Evolutionary conservation across 2,113 vertebrate species (phyloP), one percentile per base, ranked within the genome.

Genomic region (Leptocoma aspasia): DNA sequence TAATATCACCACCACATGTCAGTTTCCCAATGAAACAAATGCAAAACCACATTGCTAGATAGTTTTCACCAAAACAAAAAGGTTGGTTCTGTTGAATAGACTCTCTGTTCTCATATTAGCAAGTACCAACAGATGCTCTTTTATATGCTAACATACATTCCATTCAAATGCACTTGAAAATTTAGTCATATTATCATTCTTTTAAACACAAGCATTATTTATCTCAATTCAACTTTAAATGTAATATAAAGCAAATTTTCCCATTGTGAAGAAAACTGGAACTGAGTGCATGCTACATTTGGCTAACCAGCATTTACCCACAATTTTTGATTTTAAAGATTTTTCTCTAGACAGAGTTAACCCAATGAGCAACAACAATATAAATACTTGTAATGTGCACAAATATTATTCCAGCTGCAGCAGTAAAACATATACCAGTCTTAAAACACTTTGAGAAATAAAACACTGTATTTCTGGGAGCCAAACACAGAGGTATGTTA

Each of bases 401-500:
- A 93, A 77, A 93, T 64, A 85, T 75, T 64, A 66, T 64, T 94
- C 59, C 65, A 84, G 30, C 53, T 64, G 53, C 63, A 85, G 75
- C 69, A 80, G 66, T 93, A 95, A 96, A 96, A 93, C 45, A 83
- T 90, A 83, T 54, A 79, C 69, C 90, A 78, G 52, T 73, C 90
- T 75, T 92, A 85, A 95, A 96, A 92, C 86, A 90, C 91, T 95
- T 86, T 5, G 75, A 76, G 90, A 94, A 96, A 56, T 68, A 84
- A 89, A 95, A 75, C 90, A 86, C 90, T 13, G 22, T 56, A 41
- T 91, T 96, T 94, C 73, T 57, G 77, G 70, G 88, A 90, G 86
- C 57, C 86, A 95, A 95, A 97, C 95, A 85, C 59, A 68, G 85
- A 97, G 97, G 93, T 96, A 83, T 93, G 93, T 97, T 96, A 96